Conservation (phyloP, 1,140 invertebrate genomes). For the Bombus cullumanus region DNA sequence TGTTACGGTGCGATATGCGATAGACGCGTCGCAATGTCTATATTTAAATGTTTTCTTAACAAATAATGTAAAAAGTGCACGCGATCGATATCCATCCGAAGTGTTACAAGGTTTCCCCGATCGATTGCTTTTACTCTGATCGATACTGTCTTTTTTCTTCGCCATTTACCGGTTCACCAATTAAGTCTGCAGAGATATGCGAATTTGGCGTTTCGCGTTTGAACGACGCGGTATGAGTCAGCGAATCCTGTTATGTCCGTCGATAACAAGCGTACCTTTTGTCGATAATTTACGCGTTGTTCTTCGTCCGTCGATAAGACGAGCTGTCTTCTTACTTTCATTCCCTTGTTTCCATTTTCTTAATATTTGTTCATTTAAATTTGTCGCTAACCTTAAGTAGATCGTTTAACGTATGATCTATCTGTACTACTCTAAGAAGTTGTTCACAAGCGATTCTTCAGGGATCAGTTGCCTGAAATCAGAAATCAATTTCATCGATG, state of each 20-base stretch:
- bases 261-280: background rate
- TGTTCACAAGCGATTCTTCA: background rate
- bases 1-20: conserved; percentile 21
- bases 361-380: background rate
- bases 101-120: conserved; percentile 39
- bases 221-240: background rate
- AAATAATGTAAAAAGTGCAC: conserved; percentile 15
- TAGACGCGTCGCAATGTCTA: conserved; percentile 40
- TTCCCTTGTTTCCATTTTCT: background rate
- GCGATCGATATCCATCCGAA: conserved; percentile 37
- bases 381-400: background rate
- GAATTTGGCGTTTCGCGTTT: background rate
- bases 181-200: background rate
- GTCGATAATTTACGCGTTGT: background rate
- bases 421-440: too few relatives aligned
- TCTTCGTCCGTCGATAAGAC: background rate
- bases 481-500: background rate
- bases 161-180: background rate
- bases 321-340: background rate
- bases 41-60: conserved; percentile 63
- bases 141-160: too few relatives aligned
- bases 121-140: background rate
- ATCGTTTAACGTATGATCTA: background rate
- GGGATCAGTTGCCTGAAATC: background rate
- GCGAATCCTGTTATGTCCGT: background rate